Evolutionary conservation across 2,797 vertebrate genomes (phyloP), one percentile per base, ranked within the genome.

Genomic region (Parauchenoglanis punctatus): DNA sequence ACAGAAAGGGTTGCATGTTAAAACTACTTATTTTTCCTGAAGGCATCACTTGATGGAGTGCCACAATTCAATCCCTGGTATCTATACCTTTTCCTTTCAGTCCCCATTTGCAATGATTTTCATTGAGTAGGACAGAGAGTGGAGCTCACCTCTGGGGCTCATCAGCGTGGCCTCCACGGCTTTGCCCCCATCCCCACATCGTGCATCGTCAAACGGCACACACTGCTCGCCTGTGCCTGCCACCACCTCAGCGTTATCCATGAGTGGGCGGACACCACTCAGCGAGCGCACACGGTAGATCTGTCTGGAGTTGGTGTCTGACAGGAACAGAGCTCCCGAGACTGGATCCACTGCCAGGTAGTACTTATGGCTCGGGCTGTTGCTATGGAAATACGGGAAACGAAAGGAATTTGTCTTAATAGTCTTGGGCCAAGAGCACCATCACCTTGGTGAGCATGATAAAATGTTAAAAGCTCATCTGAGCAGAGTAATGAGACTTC

Each of bases 281-380:
- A 97, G 95, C 56, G 96, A 95, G 92, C 95, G 96, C 90, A 97
- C 94, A 5, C 92, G 95, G 93, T 95, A 97, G 89, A 97, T 97
- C 75, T 96, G 94, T 49, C 97, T 96, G 13, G 96, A 97, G 91
- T 97, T 97, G 93, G 97, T 97, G 93, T 97, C 97, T 0, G 97
- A 97, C 82, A 97, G 92, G 12, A 95, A 97, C 73, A 97, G 94
- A 0, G 95, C 96, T 88, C 96, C 96, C 2, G 96, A 96, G 93
- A 97, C 96, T 3, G 97, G 97, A 93, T 97, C 96, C 89, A 97
- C 95, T 0, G 97, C 97, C 95, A 97, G 90, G 92, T 97, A 97
- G 93, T 97, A 97, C 92, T 97, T 97, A 94, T 97, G 97, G 31
- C 96, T 96, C 0, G 96, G 97, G 93, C 97, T 97, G 94, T 97